phyloP scores from a whole-genome alignment of 2,888 invertebrate species.

The Amiota communis region DNA sequence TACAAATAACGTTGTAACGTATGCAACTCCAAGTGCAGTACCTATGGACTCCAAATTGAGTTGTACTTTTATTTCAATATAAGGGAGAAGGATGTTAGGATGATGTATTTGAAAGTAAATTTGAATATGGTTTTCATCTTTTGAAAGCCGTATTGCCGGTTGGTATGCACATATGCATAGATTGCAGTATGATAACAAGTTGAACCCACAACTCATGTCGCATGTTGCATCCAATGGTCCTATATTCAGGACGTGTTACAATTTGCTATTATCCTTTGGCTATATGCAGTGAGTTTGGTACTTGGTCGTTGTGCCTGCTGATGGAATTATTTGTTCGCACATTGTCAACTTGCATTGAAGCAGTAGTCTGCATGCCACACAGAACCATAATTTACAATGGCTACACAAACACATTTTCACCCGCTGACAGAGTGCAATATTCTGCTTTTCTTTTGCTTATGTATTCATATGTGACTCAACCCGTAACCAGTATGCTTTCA shows the following conservation, averaged over 20 bases:
- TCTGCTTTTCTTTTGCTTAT: conserved; percentile 18
- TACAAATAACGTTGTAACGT: conserved; percentile 47
- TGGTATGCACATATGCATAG: not conserved
- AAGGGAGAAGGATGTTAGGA: no score
- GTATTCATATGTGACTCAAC: conserved; percentile 39
- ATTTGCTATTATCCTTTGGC: conserved; percentile 5
- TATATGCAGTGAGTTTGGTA: conserved; percentile 40
- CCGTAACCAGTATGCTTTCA: conserved; percentile 56
- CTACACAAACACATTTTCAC: not conserved
- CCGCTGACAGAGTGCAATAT: conserved; percentile 58
- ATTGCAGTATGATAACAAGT: conserved; percentile 2
- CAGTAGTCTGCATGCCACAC: not conserved
- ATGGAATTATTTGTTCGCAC: conserved; percentile 72
- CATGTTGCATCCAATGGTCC: not conserved
- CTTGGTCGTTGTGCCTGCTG: conserved; percentile 67
- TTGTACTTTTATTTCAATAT: conserved; percentile 1
- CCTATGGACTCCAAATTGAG: conserved; percentile 25
- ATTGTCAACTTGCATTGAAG: conserved; percentile 60
- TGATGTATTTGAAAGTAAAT: conserved; percentile 33
- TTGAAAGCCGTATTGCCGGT: no score
- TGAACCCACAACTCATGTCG: not conserved
- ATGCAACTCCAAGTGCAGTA: no score
- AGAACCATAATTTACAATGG: not conserved
- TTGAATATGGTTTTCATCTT: conserved; percentile 45
- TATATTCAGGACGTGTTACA: not conserved